Evolutionary conservation across 2,888 invertebrate species (phyloP), one percentile per base, ranked within the genome.

Genomic region (Coenonympha arcania): DNA sequence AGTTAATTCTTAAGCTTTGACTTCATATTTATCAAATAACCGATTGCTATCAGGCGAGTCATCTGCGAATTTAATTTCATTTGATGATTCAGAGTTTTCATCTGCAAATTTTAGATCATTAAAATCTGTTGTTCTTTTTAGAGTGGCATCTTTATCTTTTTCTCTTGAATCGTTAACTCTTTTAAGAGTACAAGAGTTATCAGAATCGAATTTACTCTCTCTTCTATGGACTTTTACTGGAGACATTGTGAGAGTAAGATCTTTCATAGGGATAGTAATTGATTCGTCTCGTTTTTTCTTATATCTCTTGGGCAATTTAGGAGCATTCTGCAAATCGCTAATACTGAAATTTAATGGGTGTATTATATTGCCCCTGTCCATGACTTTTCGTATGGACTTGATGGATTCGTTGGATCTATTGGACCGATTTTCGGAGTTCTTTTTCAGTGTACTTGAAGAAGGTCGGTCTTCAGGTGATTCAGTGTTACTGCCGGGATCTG

Each of bases 21-120:
- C 69, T 63, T 83, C 76, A 63, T 76, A 81, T 62, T 72, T 79
- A 58, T 84, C 84, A 57, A 70, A 66, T 56, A 83, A 57, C 56
- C 72, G 74, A 68, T 86, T 86, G 60, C 83, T 84, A 60, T 86
- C 86, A 1, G 86, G 84, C 1, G 86, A 85, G 58, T 84, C 86
- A 49, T 84, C 87, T 9, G 78, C 83, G 56, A 82, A 85, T 61
- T 79, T 82, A 4, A 85, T 83, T 60, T 87, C 86, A 54, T 76
- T 79, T 0, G 87, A 87, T 18, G 85, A 84, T 64, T 89, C 89
- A 1, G 89, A 90, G 58, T 89, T 89, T 26, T 92, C 92, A 63
- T 93, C 93, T 5, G 90, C 93, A 68, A 90, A 93, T 64, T 88
- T 90, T 40, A 93, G 89, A 59, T 92, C 92, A 45, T 88, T 88